Percentiles rank a stretch among this genome's conserved stretches.
These are phyloP conservation scores for Battus philenor DNA, from an alignment of 1,140 invertebrate genomes.

Conservation along the genomic window DNA sequence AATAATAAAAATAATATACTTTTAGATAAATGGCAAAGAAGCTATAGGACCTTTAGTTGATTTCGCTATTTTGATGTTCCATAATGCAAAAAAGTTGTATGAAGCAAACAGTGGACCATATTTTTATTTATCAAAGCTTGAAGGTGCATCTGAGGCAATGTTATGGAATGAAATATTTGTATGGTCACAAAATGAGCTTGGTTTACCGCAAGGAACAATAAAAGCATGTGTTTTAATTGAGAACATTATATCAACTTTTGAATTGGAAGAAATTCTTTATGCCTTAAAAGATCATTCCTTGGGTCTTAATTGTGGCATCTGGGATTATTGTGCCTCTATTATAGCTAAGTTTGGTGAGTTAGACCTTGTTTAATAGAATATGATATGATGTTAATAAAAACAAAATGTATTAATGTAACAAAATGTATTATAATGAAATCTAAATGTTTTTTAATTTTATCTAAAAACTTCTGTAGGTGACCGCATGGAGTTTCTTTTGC, in stretches of 20 bases:
- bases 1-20: constrained; percentile 19
- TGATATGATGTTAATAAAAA: too few species aligned
- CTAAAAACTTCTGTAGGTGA: constrained; percentile 61
- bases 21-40: constrained; percentile 79
- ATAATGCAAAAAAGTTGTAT: constrained; percentile 76
- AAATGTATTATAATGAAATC: too few species aligned
- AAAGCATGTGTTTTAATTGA: constrained; percentile 86
- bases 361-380: too few species aligned
- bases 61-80: constrained; percentile 82
- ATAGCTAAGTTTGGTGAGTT: constrained; percentile 81
- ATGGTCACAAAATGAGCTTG: constrained; percentile 79
- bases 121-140: constrained; percentile 84
- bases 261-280: constrained; percentile 84
- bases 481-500: constrained; percentile 78
- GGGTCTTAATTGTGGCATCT: constrained; percentile 85
- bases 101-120: constrained; percentile 78
- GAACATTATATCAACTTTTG: constrained; percentile 82
- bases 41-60: constrained; percentile 82
- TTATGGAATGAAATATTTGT: constrained; percentile 85
- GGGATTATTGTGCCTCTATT: constrained; percentile 86
- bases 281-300: constrained; percentile 81
- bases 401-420: too few species aligned
- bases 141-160: constrained; percentile 79
- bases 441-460: constrained; percentile 3
- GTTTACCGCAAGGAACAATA: constrained; percentile 77